These are phyloP conservation scores for Meda fulgida DNA, from an alignment of 2,797 vertebrate species.

Conservation along the genomic window DNA sequence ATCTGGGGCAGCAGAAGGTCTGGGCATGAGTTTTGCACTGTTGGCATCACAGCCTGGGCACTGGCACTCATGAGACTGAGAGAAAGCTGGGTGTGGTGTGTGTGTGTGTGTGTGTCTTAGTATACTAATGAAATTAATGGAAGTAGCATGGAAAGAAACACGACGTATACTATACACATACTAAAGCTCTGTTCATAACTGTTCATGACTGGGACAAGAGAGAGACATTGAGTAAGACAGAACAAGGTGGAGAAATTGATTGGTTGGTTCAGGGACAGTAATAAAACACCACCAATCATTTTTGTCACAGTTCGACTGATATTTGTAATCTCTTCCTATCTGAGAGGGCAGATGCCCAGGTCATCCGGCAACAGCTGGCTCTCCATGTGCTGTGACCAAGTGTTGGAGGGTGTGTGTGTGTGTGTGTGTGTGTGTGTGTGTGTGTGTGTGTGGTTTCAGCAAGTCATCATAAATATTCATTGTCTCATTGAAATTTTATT, in stretches of 20 bases:
- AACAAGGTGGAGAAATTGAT: conserved; percentile 66
- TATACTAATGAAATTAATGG: conserved; percentile 34
- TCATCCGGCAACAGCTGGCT: conserved; percentile 86
- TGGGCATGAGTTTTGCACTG: conserved; percentile 78
- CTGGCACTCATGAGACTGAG: conserved; percentile 69
- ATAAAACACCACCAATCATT: neutral
- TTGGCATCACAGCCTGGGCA: conserved; percentile 77
- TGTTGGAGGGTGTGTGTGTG: conserved; percentile 68
- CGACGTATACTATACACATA: neutral
- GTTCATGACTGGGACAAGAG: neutral
- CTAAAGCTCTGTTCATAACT: neutral
- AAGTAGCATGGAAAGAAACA: conserved; percentile 35
- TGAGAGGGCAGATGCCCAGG: conserved; percentile 77
- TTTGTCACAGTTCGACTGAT: conserved; percentile 23
- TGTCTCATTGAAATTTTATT: conserved; percentile 49
- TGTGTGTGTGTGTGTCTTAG: conserved; percentile 52
- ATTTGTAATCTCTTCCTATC: conserved; percentile 57
- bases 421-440: conserved; percentile 35
- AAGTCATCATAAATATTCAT: conserved; percentile 64
- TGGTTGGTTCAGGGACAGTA: neutral
- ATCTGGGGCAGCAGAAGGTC: conserved; percentile 85
- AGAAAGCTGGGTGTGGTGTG: conserved; percentile 72
- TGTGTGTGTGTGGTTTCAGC: conserved; percentile 48
- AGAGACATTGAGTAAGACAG: conserved; percentile 56
- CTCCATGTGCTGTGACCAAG: conserved; percentile 85